Conservation (phyloP, 2,797 vertebrate genomes). For the Xenentodon cancila region DNA sequence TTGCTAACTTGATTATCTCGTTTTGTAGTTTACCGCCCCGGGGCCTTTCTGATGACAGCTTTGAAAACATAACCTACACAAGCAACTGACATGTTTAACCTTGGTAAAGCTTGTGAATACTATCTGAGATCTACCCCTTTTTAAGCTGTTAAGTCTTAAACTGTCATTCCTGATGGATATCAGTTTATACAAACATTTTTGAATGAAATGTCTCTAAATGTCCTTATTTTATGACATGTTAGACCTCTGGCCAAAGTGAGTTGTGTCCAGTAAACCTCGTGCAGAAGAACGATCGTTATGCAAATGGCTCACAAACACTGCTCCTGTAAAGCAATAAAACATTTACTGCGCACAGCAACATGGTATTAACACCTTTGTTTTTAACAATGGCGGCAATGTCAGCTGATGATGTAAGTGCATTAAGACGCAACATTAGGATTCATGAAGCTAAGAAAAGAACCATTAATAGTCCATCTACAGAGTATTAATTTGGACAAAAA, state of each 20-base stretch:
- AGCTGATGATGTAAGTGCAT: constrained; percentile 47
- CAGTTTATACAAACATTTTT: background rate
- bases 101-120: no score
- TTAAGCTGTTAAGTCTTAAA: background rate
- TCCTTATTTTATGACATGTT: constrained; percentile 18
- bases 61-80: no score
- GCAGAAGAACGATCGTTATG: constrained; percentile 48
- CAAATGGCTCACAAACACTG: constrained; percentile 19
- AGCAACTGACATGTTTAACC: no score
- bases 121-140: no score
- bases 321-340: constrained; percentile 35
- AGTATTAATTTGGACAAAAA: constrained; percentile 28
- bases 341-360: constrained; percentile 21
- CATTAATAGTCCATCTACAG: constrained; percentile 42
- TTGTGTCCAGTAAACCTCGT: constrained; percentile 14
- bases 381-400: constrained; percentile 40
- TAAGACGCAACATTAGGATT: constrained; percentile 25
- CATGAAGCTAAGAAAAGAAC: constrained; percentile 30
- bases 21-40: no score
- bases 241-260: constrained; percentile 9
- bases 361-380: constrained; percentile 22
- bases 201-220: constrained; percentile 21
- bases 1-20: no score
- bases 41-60: no score
- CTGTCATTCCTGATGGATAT: background rate